Evolutionary conservation across 2,888 invertebrate species (phyloP), one percentile per base, ranked within the genome.

Genomic region (Pandemis corylana): DNA sequence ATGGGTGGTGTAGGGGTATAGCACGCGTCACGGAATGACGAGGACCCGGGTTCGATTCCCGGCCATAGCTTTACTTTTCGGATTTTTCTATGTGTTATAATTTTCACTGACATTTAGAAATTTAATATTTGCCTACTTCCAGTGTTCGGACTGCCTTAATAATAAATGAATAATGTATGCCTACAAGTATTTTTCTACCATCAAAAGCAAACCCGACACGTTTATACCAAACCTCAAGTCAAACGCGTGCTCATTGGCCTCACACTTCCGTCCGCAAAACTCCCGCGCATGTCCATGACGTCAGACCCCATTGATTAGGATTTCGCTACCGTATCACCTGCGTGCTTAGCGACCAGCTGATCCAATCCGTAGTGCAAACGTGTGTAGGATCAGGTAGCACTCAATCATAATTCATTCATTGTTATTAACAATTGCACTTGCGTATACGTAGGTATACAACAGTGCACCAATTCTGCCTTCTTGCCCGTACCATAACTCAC

Each of bases 281-380:
- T 74, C 61, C 28, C 12, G 69, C 65, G 69, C 74, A 65, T 20
- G n/a, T 65, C 2, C 7, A 12, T 70, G 74, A 74, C 74, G 74
- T 74, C 69, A 70, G 44, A 28, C 36, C 69, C 51, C 28, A 62
- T 74, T 70, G 65, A 70, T 74, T 74, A 66, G 61, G 74, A 62
- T 51, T 68, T 51, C 44, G 49, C 20, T 13, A 36, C 61, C 49
- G 61, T 71, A 67, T 41, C 42, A 56, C 49, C 56, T 61, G 51
- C 72, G 36, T 62, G 13, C 10, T 36, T 3, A 65, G 15, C 20
- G 66, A 44, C 4, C 68, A 68, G 49, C 68, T 74, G 69, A 64
- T 73, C 64, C 51, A 44, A 66, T 46, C n/a, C 59, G 9, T n/a
- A 42, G 53, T 28, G 28, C 28, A 44, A 61, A 62, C 72, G 67